phyloP scores from a whole-genome alignment of 2,113 vertebrate species.

The Shinisaurus crocodilurus region DNA sequence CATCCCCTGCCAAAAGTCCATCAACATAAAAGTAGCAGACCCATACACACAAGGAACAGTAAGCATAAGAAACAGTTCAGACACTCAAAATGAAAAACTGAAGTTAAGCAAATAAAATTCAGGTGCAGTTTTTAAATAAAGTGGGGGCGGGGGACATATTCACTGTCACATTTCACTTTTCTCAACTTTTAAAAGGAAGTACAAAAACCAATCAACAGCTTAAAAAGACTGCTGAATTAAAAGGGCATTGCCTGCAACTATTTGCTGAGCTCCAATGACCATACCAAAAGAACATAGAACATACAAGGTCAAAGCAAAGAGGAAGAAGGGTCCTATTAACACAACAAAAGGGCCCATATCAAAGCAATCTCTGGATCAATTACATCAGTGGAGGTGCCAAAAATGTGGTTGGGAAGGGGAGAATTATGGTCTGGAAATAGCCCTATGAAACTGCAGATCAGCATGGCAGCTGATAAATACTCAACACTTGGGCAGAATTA shows the following conservation, averaged over 20 bases:
- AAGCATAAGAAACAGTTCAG: constrained; percentile 46
- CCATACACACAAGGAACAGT: background rate
- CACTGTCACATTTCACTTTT: constrained; percentile 23
- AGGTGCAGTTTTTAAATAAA: background rate
- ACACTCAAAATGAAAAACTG: constrained; percentile 18
- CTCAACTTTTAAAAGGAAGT: constrained; percentile 26
- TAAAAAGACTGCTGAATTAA: constrained; percentile 43
- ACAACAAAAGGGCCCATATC: constrained; percentile 62
- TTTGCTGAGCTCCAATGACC: constrained; percentile 35
- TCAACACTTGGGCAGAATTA: constrained; percentile 53
- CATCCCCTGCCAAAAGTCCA: constrained; percentile 36
- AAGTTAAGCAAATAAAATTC: constrained; percentile 38
- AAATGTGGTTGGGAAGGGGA: constrained; percentile 11
- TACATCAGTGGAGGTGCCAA: constrained; percentile 51
- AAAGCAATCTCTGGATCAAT: constrained; percentile 63
- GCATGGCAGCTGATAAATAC: constrained; percentile 28
- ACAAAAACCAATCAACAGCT: constrained; percentile 33
- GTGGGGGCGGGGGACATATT: background rate
- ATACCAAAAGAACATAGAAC: constrained; percentile 53
- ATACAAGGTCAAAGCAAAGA: constrained; percentile 59
- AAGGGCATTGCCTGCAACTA: constrained; percentile 1
- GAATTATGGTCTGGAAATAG: constrained; percentile 34
- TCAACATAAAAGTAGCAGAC: constrained; percentile 37
- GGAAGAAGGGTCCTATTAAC: constrained; percentile 43
- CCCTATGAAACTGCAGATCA: constrained; percentile 48